Percentiles rank a stretch among this genome's conserved stretches.
Conservation (phyloP, 2,888 invertebrate species). For the Erannis defoliaria region DNA sequence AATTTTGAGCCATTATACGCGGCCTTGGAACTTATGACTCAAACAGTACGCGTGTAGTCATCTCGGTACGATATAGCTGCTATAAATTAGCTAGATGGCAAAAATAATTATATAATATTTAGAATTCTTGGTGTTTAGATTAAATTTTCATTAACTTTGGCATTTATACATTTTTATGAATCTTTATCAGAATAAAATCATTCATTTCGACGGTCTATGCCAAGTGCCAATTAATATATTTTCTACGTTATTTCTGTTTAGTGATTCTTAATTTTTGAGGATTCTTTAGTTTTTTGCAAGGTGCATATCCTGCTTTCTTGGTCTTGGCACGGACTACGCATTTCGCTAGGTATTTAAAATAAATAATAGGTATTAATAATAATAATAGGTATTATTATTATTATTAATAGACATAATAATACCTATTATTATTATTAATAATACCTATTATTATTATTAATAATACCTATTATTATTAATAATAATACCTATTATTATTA, state of each 20-base stretch:
- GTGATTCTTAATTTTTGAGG: too few relatives aligned
- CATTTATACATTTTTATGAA: not conserved
- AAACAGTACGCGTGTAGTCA: slow-evolving; percentile 50
- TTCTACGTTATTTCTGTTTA: not conserved
- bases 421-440: too few relatives aligned
- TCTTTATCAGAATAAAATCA: slow-evolving; percentile 7
- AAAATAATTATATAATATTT: slow-evolving; percentile 13
- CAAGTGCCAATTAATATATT: not conserved
- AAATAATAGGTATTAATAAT: too few relatives aligned
- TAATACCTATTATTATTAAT: too few relatives aligned
- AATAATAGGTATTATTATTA: too few relatives aligned
- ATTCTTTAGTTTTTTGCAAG: not conserved
- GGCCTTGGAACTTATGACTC: slow-evolving; percentile 52
- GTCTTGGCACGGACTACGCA: not conserved
- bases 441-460: too few relatives aligned
- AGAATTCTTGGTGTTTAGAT: slow-evolving; percentile 30
- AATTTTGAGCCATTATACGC: slow-evolving; percentile 53
- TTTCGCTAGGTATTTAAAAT: too few relatives aligned
- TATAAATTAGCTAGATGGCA: slow-evolving; percentile 49
- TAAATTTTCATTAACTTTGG: slow-evolving; percentile 19
- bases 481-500: too few relatives aligned
- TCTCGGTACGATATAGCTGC: slow-evolving; percentile 46
- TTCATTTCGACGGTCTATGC: not conserved
- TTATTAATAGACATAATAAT: too few relatives aligned
- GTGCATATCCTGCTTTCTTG: too few relatives aligned